These are phyloP conservation scores for Agrochola litura DNA, from an alignment of 2,888 invertebrate species.

Conservation along the genomic window DNA sequence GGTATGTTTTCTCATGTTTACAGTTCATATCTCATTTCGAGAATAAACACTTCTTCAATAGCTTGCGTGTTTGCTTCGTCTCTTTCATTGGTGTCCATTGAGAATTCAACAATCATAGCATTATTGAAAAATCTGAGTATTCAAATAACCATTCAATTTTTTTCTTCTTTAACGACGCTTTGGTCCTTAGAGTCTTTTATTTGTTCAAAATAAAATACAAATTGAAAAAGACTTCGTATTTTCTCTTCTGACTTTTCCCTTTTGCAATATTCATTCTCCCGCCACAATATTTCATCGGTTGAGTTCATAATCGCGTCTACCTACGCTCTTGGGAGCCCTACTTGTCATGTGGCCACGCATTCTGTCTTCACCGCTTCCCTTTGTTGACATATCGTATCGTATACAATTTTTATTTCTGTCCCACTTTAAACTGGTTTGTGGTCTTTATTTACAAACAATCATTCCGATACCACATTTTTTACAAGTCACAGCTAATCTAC, in stretches of 20 bases:
- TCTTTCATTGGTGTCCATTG: not conserved
- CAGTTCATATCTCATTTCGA: slow-evolving; percentile 1
- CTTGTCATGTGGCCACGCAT: slow-evolving; percentile 68
- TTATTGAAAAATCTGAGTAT: slow-evolving; percentile 13
- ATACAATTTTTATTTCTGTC: slow-evolving; percentile 41
- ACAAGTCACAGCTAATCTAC: not conserved
- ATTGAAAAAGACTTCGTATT: slow-evolving; percentile 10
- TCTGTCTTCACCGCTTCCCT: slow-evolving; percentile 47
- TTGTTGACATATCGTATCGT: slow-evolving; percentile 39
- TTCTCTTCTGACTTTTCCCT: slow-evolving; percentile 11
- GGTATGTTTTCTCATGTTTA: slow-evolving; percentile 19
- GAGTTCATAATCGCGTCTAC: slow-evolving; percentile 73
- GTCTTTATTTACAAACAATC: slow-evolving; percentile 46
- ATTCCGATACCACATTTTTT: slow-evolving; percentile 15
- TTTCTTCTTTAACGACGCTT: not conserved
- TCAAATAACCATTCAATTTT: not conserved
- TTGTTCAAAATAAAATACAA: slow-evolving; percentile 1
- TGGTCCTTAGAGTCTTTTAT: slow-evolving; percentile 1
- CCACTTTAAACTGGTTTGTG: slow-evolving; percentile 36
- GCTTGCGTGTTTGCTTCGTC: not conserved
- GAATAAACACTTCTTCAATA: slow-evolving; percentile 5
- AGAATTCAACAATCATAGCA: not conserved
- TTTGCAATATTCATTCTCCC: slow-evolving; percentile 21
- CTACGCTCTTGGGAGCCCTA: slow-evolving; percentile 72
- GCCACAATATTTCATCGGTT: slow-evolving; percentile 53